Percentiles rank a stretch among this genome's conserved stretches.
Evolutionary conservation across 2,797 vertebrate species (phyloP).

Genomic region (Scleropages formosus): DNA sequence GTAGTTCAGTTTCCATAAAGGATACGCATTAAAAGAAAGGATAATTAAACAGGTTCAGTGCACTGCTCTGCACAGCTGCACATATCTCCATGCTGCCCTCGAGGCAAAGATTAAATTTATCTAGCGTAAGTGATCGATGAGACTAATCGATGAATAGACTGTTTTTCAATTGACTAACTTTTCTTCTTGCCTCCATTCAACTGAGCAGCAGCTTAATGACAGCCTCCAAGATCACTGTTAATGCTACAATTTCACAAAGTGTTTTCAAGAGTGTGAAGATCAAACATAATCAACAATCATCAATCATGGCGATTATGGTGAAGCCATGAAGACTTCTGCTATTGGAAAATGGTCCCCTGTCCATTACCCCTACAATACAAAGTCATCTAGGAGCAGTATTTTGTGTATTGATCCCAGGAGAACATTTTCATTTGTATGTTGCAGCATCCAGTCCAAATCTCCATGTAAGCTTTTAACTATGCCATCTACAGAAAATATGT

Average conservation of each 20-base stretch:
- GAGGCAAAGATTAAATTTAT: conserved; percentile 9
- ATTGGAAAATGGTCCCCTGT: neutral
- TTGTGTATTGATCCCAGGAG: neutral
- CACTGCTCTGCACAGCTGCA: too few relatives aligned
- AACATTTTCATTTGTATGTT: neutral
- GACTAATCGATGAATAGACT: neutral
- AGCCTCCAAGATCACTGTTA: neutral
- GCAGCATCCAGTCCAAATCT: neutral
- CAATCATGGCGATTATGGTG: neutral
- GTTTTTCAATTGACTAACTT: neutral
- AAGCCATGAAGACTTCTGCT: neutral
- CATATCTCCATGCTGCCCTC: neutral
- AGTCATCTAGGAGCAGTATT: neutral
- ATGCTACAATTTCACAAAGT: neutral
- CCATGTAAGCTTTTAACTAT: too few relatives aligned
- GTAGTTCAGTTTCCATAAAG: too few relatives aligned
- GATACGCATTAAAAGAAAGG: too few relatives aligned
- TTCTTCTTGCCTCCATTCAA: neutral
- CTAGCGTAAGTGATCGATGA: neutral
- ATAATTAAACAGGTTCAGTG: too few relatives aligned
- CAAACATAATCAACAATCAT: neutral
- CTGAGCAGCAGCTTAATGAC: neutral
- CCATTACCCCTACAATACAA: neutral
- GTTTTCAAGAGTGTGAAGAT: neutral
- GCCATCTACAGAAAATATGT: too few relatives aligned